Evolutionary conservation across 2,888 invertebrate genomes (phyloP).

Genomic region (Himalopsyche kuldschensis): DNA sequence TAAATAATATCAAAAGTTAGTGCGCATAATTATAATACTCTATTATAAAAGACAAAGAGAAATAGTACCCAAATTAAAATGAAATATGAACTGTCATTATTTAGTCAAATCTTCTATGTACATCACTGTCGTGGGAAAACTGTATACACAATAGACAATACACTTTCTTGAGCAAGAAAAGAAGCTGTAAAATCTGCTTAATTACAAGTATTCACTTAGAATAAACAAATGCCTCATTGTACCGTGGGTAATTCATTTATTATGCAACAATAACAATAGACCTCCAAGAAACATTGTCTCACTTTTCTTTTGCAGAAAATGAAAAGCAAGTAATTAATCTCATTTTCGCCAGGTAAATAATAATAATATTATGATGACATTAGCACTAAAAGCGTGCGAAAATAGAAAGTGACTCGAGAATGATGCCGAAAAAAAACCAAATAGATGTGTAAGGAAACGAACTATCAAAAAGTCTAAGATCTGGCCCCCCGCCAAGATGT

Average conservation of each 20-base stretch:
- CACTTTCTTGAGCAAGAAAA: not conserved
- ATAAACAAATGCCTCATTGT: not conserved
- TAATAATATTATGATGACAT: not conserved
- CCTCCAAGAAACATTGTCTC: not conserved
- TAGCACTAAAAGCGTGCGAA: not conserved
- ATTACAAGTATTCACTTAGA: not conserved
- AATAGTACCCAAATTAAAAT: not conserved
- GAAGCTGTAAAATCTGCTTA: not conserved
- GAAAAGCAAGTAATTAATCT: not conserved
- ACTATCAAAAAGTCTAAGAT: not conserved
- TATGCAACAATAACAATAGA: not conserved
- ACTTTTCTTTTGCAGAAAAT: not conserved
- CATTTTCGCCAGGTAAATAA: not conserved
- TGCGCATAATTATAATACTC: not conserved
- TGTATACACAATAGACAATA: not conserved
- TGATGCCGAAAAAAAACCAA: not conserved
- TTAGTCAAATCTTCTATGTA: not conserved
- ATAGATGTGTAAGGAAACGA: not conserved
- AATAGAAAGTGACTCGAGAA: not conserved
- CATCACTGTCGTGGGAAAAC: not conserved
- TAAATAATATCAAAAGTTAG: no score
- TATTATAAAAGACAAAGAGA: not conserved
- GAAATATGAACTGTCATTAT: not conserved
- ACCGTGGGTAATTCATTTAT: not conserved
- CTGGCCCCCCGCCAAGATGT: not conserved